Conservation (phyloP, 2,113 vertebrate genomes). For the Copsychus sechellarum region DNA sequence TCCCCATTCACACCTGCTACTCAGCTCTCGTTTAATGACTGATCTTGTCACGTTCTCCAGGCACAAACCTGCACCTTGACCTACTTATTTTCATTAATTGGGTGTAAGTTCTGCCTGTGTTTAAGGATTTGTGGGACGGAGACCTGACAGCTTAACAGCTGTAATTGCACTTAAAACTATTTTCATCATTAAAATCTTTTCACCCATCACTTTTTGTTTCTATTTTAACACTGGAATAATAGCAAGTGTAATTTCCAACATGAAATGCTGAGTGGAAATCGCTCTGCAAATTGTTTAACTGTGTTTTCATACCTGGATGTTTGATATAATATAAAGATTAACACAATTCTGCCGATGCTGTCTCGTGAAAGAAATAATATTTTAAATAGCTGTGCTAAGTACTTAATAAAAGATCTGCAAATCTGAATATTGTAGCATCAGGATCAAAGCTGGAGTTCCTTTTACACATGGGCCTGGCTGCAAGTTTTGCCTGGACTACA, state of each 20-base stretch:
- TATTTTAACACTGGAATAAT: not conserved
- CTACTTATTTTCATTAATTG: not conserved
- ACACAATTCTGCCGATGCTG: not conserved
- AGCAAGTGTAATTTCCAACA: not conserved
- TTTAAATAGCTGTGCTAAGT: not conserved
- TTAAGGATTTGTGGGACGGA: conserved; percentile 22
- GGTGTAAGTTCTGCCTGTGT: not conserved
- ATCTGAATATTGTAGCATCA: not conserved
- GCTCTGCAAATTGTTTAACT: not conserved
- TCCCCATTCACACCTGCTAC: not conserved
- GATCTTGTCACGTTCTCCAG: not conserved
- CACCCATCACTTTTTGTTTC: not conserved
- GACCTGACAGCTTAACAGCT: conserved; percentile 35
- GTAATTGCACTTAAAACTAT: not conserved
- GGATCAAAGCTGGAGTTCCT: not conserved
- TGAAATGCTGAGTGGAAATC: not conserved
- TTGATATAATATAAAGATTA: not conserved
- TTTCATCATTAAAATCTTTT: not conserved
- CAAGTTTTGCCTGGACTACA: not conserved
- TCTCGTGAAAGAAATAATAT: not conserved
- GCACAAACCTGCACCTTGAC: not conserved
- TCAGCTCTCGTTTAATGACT: not conserved
- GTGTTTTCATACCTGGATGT: not conserved
- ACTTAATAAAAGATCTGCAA: not conserved
- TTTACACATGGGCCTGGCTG: not conserved